Evolutionary conservation across 2,113 vertebrate species (phyloP), one percentile per base, ranked within the genome.

Genomic region (Aythya baeri): DNA sequence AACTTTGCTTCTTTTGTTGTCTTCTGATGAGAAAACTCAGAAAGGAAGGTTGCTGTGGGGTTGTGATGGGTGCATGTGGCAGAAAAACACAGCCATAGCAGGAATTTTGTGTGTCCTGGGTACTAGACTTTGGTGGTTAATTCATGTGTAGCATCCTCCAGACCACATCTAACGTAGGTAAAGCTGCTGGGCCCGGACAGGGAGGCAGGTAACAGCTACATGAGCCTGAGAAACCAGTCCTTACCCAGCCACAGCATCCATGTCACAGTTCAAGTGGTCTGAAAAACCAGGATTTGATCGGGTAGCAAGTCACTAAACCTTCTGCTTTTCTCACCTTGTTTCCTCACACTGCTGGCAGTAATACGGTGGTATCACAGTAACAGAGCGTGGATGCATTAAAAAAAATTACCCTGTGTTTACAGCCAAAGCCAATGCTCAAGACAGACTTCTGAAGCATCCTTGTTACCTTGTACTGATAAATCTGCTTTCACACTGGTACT

Each of bases 11-110:
- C 34, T 34, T 34, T 25, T 3, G 7, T 77, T 14, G 6, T 55
- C 31, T 17, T 83, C 54, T 91, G 32, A 54, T 72, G 58, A 82
- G 75, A 82, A 70, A 36, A 50, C 43, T 71, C 50, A 71, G 41
- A 92, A 88, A 32, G 2, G 0, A 62, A 46, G 13, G 8, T 54
- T 78, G 10, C n/a, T 70, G 43, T 0, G 0, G 67, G 34, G 44
- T 61, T 90, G 50, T 1, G 2, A 1, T 89, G 21, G n/a, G 18
- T 81, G 27, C 0, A 0, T 0, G 0, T 73, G 63, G 41, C 50
- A 63, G 36, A 34, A 73, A 81, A 71, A 44, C 59, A 55, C 62
- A 88, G 43, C 22, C 1, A 1, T 43, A 11, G 8, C 11, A 81
- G 57, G 61, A 80, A 29, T 46, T 83, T 77, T 9, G 7, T 43